phyloP scores from a whole-genome alignment of 2,888 invertebrate genomes.

The Hyppa rectilinea region DNA sequence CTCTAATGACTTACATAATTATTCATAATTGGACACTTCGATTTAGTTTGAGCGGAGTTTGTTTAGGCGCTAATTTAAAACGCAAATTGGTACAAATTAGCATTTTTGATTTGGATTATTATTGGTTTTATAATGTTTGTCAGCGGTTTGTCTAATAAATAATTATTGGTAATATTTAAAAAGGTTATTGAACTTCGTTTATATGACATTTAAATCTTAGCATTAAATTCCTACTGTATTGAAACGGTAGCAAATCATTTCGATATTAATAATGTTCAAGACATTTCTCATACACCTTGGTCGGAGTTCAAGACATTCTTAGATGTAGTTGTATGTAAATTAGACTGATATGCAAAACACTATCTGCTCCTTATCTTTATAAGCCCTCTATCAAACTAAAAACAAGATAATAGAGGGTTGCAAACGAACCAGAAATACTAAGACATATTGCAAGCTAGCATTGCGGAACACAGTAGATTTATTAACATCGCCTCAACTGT shows the following conservation, averaged over 20 bases:
- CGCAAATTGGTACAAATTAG: slow-evolving; percentile 61
- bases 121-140: slow-evolving; percentile 34
- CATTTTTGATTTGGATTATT: slow-evolving; percentile 62
- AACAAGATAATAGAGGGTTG: slow-evolving; percentile 40
- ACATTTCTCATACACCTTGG: slow-evolving; percentile 19
- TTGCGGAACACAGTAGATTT: slow-evolving; percentile 69
- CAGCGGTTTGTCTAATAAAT: slow-evolving; percentile 42
- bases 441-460: slow-evolving; percentile 67
- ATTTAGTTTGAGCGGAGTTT: slow-evolving; percentile 69
- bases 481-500: slow-evolving; percentile 68
- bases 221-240: slow-evolving; percentile 7
- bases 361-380: slow-evolving; percentile 38
- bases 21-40: slow-evolving; percentile 81
- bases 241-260: slow-evolving; percentile 25
- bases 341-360: slow-evolving; percentile 40
- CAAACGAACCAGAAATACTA: slow-evolving; percentile 52
- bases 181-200: slow-evolving; percentile 3
- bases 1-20: slow-evolving; percentile 81
- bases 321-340: slow-evolving; percentile 41
- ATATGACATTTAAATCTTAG: slow-evolving; percentile 3
- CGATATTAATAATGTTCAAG: not conserved
- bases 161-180: slow-evolving; percentile 23
- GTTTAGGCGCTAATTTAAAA: slow-evolving; percentile 71
- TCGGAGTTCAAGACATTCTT: slow-evolving; percentile 19
- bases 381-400: slow-evolving; percentile 1